A percentile compares a stretch with the other conserved stretches of the same genome.
These are phyloP conservation scores for Ceratoteleas bidentatus DNA, from an alignment of 1,140 invertebrate genomes.

Conservation along the genomic window DNA sequence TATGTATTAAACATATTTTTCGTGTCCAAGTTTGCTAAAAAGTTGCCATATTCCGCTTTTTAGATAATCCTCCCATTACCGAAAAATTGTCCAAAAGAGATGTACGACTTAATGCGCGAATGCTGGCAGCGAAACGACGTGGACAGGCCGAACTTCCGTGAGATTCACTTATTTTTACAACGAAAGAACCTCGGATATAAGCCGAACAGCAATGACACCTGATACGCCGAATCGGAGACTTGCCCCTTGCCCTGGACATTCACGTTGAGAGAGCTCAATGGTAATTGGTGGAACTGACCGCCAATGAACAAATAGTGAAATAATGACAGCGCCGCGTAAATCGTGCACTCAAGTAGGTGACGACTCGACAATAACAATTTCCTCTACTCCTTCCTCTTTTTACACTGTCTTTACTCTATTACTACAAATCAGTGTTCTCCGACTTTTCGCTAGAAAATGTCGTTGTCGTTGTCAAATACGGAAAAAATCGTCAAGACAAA, in stretches of 20 bases:
- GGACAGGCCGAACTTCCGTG: slow-evolving; percentile 93
- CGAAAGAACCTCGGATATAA: slow-evolving; percentile 93
- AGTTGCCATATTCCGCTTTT: slow-evolving; percentile 52
- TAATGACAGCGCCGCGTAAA: slow-evolving; percentile 47
- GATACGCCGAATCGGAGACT: slow-evolving; percentile 78
- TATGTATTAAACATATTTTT: neutral
- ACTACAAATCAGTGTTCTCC: slow-evolving; percentile 42
- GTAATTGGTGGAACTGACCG: slow-evolving; percentile 77
- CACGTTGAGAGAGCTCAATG: slow-evolving; percentile 78
- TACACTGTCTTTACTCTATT: slow-evolving; percentile 24
- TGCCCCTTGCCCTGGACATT: slow-evolving; percentile 78
- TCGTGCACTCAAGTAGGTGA: slow-evolving; percentile 70
- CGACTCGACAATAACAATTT: slow-evolving; percentile 72
- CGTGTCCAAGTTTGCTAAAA: neutral
- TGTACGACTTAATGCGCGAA: slow-evolving; percentile 96
- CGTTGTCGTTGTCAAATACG: slow-evolving; percentile 43
- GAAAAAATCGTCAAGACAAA: slow-evolving; percentile 27
- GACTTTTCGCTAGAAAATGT: slow-evolving; percentile 53
- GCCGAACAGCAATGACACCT: slow-evolving; percentile 80
- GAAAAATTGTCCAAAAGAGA: slow-evolving; percentile 92
- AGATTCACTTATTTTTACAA: slow-evolving; percentile 95
- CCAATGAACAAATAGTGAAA: slow-evolving; percentile 50
- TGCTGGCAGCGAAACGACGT: slow-evolving; percentile 94
- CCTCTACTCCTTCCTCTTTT: slow-evolving; percentile 19
- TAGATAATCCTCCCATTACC: slow-evolving; percentile 88